Base-by-base conservation (phyloP, 2,113 vertebrate species). In the Leptobrachium ailaonicum region DNA sequence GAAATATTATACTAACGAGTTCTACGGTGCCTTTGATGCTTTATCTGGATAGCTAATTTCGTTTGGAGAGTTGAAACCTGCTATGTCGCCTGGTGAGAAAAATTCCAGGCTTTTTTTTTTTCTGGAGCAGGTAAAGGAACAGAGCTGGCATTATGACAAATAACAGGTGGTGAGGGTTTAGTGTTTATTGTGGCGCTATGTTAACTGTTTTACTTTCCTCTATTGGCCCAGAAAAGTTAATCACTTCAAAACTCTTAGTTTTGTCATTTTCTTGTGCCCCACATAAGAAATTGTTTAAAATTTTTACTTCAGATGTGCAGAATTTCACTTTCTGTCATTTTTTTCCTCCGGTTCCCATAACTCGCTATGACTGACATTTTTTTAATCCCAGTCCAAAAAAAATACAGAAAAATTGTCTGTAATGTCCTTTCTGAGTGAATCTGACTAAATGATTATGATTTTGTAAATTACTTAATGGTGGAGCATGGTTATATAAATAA, bases 1-100 rank as follows among this genome's bases (percentile, higher is more conserved):
- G 79, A 81, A 74, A 69, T 81, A 75, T 81, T 74, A 81, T 74
- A 75, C 79, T 81, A 81, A 81, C 79, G 79, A 74, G 79, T 81
- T 47, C 45, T 69, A 62, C 66, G 64, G 71, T 41, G 73, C 53
- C 72, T 81, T 81, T 81, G 79, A 81, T 74, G 79, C 40, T 58
- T 69, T 81, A 81, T 81, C 79, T 81, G 71, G 71, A 81, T 69
- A 66, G 79, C 79, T 81, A 68, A 75, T 81, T 81, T 81, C 32
- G 79, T 68, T 75, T 74, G 62, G 71, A 75, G 63, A 81, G 42
- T 54, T 81, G 53, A 81, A 81, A 67, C 71, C 67, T 62, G 78
- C 50, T 74, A 68, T 80, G 74, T 68, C 74, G 71, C 71, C 63
- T 44, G 40, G 72, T 81, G 79, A 69, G 72, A 81, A 81, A 80